phyloP scores from a whole-genome alignment of 2,113 vertebrate species.

The Neodontobutis hainanensis region DNA sequence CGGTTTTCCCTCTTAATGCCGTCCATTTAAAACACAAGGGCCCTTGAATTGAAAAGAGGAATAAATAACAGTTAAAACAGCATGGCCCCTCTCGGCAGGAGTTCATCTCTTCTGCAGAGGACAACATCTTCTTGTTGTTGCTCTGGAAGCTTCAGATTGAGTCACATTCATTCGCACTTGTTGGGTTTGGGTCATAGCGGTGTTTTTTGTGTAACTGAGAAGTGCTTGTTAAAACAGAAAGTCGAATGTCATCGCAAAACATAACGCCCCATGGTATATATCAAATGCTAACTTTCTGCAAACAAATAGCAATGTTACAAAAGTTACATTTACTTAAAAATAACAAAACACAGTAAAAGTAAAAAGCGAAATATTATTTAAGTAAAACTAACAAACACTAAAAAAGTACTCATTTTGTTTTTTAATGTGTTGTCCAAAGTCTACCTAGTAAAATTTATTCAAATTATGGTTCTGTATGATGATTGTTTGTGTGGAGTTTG shows the following conservation, averaged over 20 bases:
- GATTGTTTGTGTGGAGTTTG: no score
- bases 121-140: constrained; percentile 27
- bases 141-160: constrained; percentile 47
- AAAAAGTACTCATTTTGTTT: no score
- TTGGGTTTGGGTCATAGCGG: constrained; percentile 23
- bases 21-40: constrained; percentile 64
- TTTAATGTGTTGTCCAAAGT: no score
- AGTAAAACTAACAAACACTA: no score
- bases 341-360: no score
- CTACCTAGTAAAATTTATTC: no score
- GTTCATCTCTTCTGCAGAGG: constrained; percentile 44
- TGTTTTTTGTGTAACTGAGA: constrained; percentile 9
- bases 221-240: constrained; percentile 14
- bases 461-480: no score
- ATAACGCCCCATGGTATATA: not conserved
- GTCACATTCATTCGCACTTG: constrained; percentile 15
- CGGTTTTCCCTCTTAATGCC: constrained; percentile 59
- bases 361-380: no score
- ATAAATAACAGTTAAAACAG: constrained; percentile 70
- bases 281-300: no score
- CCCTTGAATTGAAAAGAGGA: constrained; percentile 69
- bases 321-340: no score
- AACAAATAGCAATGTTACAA: no score
- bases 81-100: constrained; percentile 54
- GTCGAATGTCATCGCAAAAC: constrained; percentile 10